Evolutionary conservation across 2,113 vertebrate genomes (phyloP), one percentile per base, ranked within the genome.

Genomic region (Takifugu bimaculatus): DNA sequence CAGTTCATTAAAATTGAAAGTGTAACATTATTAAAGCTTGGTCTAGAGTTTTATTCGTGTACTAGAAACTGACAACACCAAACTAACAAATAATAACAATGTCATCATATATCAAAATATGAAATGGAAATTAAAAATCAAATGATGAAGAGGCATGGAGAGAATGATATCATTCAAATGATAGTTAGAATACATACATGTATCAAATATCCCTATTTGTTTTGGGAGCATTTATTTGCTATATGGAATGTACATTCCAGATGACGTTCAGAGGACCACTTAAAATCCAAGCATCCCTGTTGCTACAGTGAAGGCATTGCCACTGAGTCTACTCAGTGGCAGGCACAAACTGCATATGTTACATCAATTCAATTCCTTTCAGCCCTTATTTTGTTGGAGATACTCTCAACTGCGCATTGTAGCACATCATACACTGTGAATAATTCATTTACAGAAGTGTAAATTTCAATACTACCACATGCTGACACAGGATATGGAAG

Each of bases 231-330:
- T 35, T 20, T 15, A 25, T 59, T 35, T 61, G 53, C 57, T 39
- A 26, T 13, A 29, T 29, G 28, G 7, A 65, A 62, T 65, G 13
- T 44, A 48, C 59, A 43, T 63, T 57, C 57, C 57, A 65, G 57
- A 27, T 2, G 6, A 27, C 44, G n/a, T 61, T 29, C 43, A 2
- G 4, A 4, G 1, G 27, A 50, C 68, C 27, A 28, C 3, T 68
- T 60, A 26, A 59, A 20, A 61, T 44, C 50, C 28, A 59, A 59
- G 52, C 12, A 0, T 50, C 42, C 28, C 50, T 12, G 2, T 54
- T 13, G 25, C 11, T 35, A 15, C 35, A 61, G 50, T 53, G 20
- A 50, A 47, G 63, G 35, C 20, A 20, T 20, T 20, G 20, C 20
- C 20, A 20, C 20, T 20, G 20, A 20, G 20, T 20, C 20, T 20